phyloP scores from a whole-genome alignment of 2,113 vertebrate species.

The Plectropomus leopardus region DNA sequence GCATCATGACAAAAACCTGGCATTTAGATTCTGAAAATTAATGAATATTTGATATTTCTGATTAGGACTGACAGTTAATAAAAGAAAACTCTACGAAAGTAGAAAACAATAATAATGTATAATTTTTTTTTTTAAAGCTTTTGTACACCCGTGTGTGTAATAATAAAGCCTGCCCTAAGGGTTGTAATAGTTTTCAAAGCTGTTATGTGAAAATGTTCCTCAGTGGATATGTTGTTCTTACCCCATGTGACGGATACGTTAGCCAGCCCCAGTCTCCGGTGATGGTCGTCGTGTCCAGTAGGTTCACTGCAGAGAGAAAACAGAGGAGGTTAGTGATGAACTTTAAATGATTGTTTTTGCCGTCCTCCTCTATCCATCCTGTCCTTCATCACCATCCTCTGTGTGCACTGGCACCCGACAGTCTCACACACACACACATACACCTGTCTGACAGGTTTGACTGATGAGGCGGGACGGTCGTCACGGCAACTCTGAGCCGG shows the following conservation, averaged over 20 bases:
- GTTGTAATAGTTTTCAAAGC: too few species aligned
- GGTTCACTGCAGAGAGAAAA: constrained; percentile 89
- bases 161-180: too few species aligned
- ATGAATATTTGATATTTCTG: too few species aligned
- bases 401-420: constrained; percentile 37
- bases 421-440: constrained; percentile 13
- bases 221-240: constrained; percentile 76
- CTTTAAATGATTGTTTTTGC: constrained; percentile 37
- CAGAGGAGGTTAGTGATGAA: constrained; percentile 37
- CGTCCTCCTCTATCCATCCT: constrained; percentile 17
- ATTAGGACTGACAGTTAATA: too few species aligned
- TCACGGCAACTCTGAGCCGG: constrained; percentile 42
- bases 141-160: too few species aligned
- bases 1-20: too few species aligned
- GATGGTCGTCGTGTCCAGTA: constrained; percentile 93
- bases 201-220: background rate
- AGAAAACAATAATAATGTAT: too few species aligned
- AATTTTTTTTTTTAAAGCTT: too few species aligned
- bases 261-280: constrained; percentile 97
- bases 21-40: too few species aligned
- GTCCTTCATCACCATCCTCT: constrained; percentile 38
- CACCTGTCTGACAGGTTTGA: constrained; percentile 72
- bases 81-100: too few species aligned
- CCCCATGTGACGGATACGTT: constrained; percentile 94
- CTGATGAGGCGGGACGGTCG: constrained; percentile 68